These are phyloP conservation scores for Apodemia duryi DNA, from an alignment of 2,888 invertebrate genomes.

Conservation along the genomic window DNA sequence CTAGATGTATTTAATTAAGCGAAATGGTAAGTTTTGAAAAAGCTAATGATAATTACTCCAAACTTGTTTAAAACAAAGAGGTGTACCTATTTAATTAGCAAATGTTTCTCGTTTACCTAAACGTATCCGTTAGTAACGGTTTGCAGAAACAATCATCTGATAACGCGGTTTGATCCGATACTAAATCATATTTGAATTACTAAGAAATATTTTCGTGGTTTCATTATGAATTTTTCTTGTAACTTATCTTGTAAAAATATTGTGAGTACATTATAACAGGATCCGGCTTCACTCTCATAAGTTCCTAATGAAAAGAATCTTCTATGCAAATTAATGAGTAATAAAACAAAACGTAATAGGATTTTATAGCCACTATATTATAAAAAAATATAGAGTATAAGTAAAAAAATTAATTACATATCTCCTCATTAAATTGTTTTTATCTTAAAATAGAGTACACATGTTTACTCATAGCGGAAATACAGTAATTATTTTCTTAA, in stretches of 20 bases:
- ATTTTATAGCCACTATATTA: too few species aligned
- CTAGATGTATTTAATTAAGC: background rate
- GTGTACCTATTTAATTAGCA: conserved; percentile 1
- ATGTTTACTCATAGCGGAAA: background rate
- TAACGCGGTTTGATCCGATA: background rate
- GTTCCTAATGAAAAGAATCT: too few species aligned
- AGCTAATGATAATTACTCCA: background rate
- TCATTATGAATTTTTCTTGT: too few species aligned
- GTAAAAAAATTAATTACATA: too few species aligned
- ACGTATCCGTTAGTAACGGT: conserved; percentile 15
- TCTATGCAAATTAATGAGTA: too few species aligned
- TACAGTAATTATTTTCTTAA: background rate
- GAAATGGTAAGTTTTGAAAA: background rate
- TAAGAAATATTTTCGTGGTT: background rate
- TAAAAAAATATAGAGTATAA: too few species aligned
- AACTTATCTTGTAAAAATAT: too few species aligned
- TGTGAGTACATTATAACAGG: too few species aligned
- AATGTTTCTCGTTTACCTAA: conserved; percentile 10
- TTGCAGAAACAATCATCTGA: conserved; percentile 6
- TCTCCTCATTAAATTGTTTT: background rate
- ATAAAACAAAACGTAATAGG: too few species aligned
- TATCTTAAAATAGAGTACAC: background rate
- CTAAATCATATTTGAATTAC: background rate
- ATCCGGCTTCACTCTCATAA: too few species aligned
- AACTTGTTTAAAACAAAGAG: background rate